phyloP scores from a whole-genome alignment of 1,140 invertebrate genomes.

The Sarcophaga peregrina region DNA sequence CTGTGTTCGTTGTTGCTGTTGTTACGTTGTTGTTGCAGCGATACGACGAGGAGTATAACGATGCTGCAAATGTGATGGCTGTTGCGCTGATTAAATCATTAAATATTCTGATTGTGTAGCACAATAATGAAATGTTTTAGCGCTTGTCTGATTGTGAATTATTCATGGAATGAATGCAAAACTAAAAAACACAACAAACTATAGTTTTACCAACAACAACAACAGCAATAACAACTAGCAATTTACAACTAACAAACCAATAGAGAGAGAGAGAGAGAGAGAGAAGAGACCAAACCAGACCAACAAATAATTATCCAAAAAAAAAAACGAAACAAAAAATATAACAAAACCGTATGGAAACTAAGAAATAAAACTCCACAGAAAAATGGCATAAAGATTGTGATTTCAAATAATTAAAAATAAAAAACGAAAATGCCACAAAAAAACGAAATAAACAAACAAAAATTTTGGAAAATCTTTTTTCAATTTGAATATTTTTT shows the following conservation, averaged over 20 bases:
- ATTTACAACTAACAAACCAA: conserved; percentile 24
- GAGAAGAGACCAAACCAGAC: background rate
- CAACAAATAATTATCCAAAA: too few relatives aligned
- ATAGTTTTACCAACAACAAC: background rate
- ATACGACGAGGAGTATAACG: background rate
- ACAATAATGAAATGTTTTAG: conserved; percentile 66
- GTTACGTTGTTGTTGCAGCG: background rate
- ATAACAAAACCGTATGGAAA: background rate
- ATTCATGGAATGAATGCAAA: conserved; percentile 47
- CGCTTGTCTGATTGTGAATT: conserved; percentile 47
- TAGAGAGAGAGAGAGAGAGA: too few relatives aligned
- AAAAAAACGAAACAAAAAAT: too few relatives aligned
- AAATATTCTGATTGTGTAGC: conserved; percentile 67
- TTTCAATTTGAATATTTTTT: background rate
- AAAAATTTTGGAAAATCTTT: background rate
- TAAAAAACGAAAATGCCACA: background rate
- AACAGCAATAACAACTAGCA: conserved; percentile 13
- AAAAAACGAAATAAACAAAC: too few relatives aligned
- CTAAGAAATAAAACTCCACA: background rate
- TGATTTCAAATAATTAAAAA: conserved; percentile 9
- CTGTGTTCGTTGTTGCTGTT: too few relatives aligned
- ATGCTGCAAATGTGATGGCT: conserved; percentile 39
- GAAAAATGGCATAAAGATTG: background rate
- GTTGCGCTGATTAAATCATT: conserved; percentile 63
- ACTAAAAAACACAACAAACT: background rate